Conservation (phyloP, 2,797 vertebrate genomes). For the Poecilia picta region DNA sequence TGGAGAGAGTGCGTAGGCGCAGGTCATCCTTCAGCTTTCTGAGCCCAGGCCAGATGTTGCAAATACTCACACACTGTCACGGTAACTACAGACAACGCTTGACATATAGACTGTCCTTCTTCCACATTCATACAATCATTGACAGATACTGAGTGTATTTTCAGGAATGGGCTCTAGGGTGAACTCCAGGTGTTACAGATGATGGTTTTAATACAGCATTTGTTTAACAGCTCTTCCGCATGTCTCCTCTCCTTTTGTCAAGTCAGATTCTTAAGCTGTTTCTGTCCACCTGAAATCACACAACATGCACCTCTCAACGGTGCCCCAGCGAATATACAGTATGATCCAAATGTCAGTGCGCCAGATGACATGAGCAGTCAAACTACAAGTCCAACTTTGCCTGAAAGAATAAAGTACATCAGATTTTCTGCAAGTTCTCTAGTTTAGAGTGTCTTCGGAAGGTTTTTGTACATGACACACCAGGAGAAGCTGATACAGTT, state of each 20-base stretch:
- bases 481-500: neutral
- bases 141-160: constrained; percentile 41
- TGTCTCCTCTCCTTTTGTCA: constrained; percentile 58
- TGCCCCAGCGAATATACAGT: constrained; percentile 26
- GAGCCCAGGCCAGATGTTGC: constrained; percentile 66
- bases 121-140: constrained; percentile 49
- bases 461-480: neutral
- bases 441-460: neutral
- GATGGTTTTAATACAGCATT: constrained; percentile 25
- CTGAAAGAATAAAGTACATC: constrained; percentile 16
- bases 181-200: constrained; percentile 55
- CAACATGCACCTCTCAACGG: constrained; percentile 43
- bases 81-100: constrained; percentile 21
- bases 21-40: constrained; percentile 72
- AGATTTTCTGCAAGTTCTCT: neutral
- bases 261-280: constrained; percentile 39
- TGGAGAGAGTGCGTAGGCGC: constrained; percentile 67
- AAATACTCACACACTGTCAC: constrained; percentile 46
- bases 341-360: constrained; percentile 24
- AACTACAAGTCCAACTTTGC: constrained; percentile 24
- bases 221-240: constrained; percentile 37
- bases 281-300: constrained; percentile 51
- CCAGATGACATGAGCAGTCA: constrained; percentile 34
- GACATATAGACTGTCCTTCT: constrained; percentile 47
- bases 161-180: constrained; percentile 23